A percentile compares a stretch with the other conserved stretches of the same genome.
Conservation (phyloP, 2,888 invertebrate genomes). For the Fragum sueziense region DNA sequence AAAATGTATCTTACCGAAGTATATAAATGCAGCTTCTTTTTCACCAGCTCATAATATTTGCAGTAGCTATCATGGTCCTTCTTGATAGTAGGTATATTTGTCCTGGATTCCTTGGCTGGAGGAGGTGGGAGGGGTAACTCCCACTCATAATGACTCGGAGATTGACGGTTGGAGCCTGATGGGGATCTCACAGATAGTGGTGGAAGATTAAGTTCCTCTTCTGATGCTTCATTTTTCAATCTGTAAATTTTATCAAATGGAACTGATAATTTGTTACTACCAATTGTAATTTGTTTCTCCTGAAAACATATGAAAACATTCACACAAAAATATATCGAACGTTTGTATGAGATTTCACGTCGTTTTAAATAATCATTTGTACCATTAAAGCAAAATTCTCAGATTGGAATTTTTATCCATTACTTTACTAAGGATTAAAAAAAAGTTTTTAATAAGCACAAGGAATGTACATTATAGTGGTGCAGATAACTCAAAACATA, state of each 20-base stretch:
- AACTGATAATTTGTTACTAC: too few relatives aligned
- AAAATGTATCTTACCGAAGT: constrained; percentile 73
- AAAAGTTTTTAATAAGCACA: too few relatives aligned
- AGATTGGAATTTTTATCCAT: too few relatives aligned
- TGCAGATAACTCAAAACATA: too few relatives aligned
- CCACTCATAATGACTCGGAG: constrained; percentile 63
- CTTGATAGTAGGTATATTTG: constrained; percentile 51
- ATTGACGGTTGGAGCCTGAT: constrained; percentile 5
- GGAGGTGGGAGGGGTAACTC: constrained; percentile 69
- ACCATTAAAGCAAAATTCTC: too few relatives aligned
- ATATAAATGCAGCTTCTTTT: constrained; percentile 72
- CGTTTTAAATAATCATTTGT: too few relatives aligned
- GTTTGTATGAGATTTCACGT: too few relatives aligned
- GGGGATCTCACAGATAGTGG: constrained; percentile 36
- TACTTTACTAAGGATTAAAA: too few relatives aligned
- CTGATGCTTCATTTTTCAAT: constrained; percentile 31
- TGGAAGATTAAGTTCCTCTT: constrained; percentile 53
- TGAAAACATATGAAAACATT: too few relatives aligned
- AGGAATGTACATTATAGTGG: too few relatives aligned
- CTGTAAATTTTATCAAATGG: background rate
- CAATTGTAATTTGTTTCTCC: too few relatives aligned
- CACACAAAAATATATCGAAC: too few relatives aligned
- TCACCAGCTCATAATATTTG: constrained; percentile 70
- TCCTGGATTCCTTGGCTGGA: constrained; percentile 65
- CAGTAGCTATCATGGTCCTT: constrained; percentile 67